Evolutionary conservation across 2,113 vertebrate species (phyloP).

Genomic region (Eubucco bourcierii): DNA sequence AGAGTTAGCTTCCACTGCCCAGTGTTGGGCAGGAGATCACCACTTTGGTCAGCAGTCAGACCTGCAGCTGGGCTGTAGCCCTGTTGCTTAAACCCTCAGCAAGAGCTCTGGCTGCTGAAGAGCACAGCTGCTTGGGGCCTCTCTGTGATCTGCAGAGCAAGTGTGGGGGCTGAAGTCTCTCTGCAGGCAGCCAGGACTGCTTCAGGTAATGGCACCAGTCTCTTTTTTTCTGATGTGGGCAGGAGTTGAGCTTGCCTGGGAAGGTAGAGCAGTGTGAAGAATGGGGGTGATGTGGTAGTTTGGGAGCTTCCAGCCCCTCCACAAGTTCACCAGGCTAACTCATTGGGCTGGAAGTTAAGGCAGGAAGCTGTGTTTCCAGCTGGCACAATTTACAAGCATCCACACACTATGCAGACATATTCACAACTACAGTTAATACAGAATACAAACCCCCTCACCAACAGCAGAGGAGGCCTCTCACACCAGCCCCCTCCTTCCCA

Average conservation of each 20-base stretch:
- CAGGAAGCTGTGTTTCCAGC: too few species aligned
- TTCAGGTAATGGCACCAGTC: neutral
- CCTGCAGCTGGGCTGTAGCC: neutral
- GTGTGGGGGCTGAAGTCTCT: neutral
- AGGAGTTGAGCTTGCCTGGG: neutral
- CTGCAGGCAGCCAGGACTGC: neutral
- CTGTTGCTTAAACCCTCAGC: neutral
- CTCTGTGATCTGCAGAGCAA: neutral
- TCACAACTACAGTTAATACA: too few species aligned
- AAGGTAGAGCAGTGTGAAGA: neutral
- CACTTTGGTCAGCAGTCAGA: neutral
- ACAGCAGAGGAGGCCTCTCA: too few species aligned
- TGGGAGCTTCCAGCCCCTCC: too few species aligned
- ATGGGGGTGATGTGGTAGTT: neutral
- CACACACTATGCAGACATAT: too few species aligned
- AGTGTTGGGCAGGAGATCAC: neutral
- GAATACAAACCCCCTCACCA: too few species aligned
- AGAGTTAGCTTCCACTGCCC: neutral
- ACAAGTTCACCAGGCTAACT: too few species aligned
- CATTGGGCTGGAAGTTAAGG: too few species aligned
- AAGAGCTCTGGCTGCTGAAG: neutral
- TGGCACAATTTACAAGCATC: too few species aligned
- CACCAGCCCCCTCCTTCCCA: too few species aligned
- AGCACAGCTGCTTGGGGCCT: neutral
- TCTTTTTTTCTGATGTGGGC: neutral